Conservation (phyloP, 2,797 vertebrate species). For the Pagetopsis macropterus region DNA sequence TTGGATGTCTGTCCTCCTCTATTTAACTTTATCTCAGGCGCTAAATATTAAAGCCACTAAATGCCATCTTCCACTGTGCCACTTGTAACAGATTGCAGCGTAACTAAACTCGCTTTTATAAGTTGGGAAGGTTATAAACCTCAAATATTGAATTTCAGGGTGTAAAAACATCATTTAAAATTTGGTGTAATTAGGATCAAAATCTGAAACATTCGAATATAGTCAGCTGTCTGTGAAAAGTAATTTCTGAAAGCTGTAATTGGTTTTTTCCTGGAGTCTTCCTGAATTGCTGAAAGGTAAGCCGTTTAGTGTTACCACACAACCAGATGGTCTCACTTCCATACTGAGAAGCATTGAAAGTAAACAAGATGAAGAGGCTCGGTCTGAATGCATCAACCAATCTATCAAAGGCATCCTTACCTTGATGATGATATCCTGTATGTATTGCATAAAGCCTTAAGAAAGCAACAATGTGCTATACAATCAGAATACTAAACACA, state of each 20-base stretch:
- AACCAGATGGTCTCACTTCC: conserved; percentile 58
- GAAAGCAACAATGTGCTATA: conserved; percentile 25
- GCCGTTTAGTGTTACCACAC: conserved; percentile 36
- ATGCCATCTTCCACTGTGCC: conserved; percentile 27
- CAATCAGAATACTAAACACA: conserved; percentile 35
- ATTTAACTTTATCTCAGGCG: conserved; percentile 28
- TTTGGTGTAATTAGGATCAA: conserved; percentile 33
- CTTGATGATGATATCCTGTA: conserved; percentile 38
- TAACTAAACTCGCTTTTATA: conserved; percentile 19
- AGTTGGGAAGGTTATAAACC: conserved; percentile 14
- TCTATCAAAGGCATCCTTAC: conserved; percentile 44
- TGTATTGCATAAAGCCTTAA: conserved; percentile 34
- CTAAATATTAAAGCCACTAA: conserved; percentile 36
- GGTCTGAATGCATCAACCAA: conserved; percentile 38
- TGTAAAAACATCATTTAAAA: conserved; percentile 42
- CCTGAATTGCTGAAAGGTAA: conserved; percentile 40
- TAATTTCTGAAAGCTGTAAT: conserved; percentile 40
- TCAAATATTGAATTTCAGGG: conserved; percentile 39
- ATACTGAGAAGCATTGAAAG: conserved; percentile 38
- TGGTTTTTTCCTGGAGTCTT: conserved; percentile 46
- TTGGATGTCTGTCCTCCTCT: conserved; percentile 33
- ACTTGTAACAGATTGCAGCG: conserved; percentile 11
- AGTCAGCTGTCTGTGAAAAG: conserved; percentile 30
- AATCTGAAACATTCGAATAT: conserved; percentile 23
- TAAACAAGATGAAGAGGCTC: conserved; percentile 61